Conservation (phyloP, 2,113 vertebrate species). For the Galemys pyrenaicus region DNA sequence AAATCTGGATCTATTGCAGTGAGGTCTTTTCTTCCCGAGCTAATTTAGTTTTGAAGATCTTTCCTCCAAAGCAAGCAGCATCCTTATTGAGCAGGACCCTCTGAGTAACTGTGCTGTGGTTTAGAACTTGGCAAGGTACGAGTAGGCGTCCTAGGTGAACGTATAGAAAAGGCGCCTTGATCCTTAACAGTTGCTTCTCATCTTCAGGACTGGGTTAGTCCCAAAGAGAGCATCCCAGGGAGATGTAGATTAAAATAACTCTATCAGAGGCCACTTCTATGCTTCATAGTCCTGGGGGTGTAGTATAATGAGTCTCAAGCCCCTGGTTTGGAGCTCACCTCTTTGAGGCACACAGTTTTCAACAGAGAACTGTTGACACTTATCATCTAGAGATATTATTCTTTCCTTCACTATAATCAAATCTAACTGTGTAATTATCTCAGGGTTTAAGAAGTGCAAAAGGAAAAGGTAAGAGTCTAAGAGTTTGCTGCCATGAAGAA, state of each 20-base stretch:
- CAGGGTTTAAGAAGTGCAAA: not conserved
- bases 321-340: not conserved
- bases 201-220: not conserved
- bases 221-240: not conserved
- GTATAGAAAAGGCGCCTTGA: not conserved
- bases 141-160: not conserved
- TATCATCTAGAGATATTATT: not conserved
- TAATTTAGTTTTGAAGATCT: constrained; percentile 22
- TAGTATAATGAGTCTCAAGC: not conserved
- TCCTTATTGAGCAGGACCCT: not conserved
- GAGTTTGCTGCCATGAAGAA: not conserved
- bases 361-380: not conserved
- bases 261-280: not conserved
- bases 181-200: not conserved
- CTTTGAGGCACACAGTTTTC: not conserved
- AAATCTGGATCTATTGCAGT: not conserved
- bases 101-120: not conserved
- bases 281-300: not conserved
- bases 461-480: not conserved
- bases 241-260: not conserved
- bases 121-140: not conserved
- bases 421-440: constrained; percentile 30
- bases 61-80: not conserved
- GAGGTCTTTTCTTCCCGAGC: not conserved
- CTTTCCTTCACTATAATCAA: not conserved